Conservation (phyloP, 2,797 vertebrate species). For the Capromys pilorides region DNA sequence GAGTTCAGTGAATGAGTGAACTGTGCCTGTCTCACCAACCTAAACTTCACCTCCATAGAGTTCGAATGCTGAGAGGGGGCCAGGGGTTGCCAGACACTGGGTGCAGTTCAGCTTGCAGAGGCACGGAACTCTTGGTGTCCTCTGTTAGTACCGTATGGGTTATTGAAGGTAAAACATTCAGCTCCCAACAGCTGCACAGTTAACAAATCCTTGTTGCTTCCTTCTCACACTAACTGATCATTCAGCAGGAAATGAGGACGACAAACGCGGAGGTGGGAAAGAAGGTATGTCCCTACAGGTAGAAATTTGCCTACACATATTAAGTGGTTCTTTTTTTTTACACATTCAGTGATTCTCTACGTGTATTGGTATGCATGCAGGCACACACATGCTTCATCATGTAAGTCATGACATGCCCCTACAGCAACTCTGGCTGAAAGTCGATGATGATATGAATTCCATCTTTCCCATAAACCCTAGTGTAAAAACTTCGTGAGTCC, state of each 20-base stretch:
- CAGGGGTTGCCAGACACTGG: neutral
- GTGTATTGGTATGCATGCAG: neutral
- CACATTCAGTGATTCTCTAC: neutral
- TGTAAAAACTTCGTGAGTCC: neutral
- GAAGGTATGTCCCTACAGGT: neutral
- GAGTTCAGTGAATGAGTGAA: neutral
- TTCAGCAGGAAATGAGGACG: slow-evolving; percentile 22
- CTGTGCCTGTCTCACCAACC: neutral
- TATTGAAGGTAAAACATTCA: slow-evolving; percentile 21
- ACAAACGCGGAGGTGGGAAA: slow-evolving; percentile 34
- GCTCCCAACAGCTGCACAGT: neutral
- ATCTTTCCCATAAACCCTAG: neutral
- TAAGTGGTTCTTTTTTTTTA: neutral
- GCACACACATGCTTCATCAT: neutral
- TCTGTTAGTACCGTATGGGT: neutral
- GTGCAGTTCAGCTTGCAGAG: neutral
- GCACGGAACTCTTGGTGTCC: neutral
- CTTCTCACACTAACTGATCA: neutral
- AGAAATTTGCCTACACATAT: neutral
- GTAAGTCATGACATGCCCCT: neutral
- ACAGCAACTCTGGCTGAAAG: slow-evolving; percentile 15
- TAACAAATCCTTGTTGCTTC: slow-evolving; percentile 52
- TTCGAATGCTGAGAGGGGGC: neutral
- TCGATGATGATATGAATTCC: neutral
- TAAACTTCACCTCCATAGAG: neutral